These are phyloP conservation scores for Pristionchus mayeri DNA, from an alignment of 2,888 invertebrate genomes.

Conservation along the genomic window DNA sequence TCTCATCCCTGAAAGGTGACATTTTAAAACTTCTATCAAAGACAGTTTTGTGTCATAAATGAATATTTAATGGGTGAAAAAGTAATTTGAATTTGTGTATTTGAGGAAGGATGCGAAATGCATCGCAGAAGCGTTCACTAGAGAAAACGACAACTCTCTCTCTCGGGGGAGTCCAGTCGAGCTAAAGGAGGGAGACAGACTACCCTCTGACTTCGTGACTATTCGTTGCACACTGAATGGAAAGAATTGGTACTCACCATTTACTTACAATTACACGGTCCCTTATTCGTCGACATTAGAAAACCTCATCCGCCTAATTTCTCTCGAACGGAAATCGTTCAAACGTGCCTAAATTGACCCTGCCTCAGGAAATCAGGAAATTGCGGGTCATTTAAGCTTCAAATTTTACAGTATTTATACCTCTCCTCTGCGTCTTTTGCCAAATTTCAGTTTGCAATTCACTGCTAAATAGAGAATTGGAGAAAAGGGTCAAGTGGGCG, in stretches of 20 bases:
- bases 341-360: too few species aligned
- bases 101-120: constrained; percentile 55
- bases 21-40: neutral
- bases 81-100: neutral
- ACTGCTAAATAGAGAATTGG: too few species aligned
- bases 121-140: constrained; percentile 53
- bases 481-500: too few species aligned
- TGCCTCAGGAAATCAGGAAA: too few species aligned
- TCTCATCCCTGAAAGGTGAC: constrained; percentile 57
- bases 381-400: too few species aligned
- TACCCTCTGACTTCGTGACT: constrained; percentile 54
- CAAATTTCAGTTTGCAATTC: too few species aligned
- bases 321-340: too few species aligned
- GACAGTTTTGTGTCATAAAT: neutral
- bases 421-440: too few species aligned
- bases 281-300: too few species aligned
- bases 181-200: constrained; percentile 36
- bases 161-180: constrained; percentile 50
- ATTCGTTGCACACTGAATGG: constrained; percentile 54
- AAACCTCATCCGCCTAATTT: too few species aligned
- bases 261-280: too few species aligned
- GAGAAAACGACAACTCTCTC: constrained; percentile 58
- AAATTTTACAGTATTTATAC: too few species aligned
- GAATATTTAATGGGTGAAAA: neutral
- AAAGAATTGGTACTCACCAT: constrained; percentile 51